phyloP scores from a whole-genome alignment of 1,140 invertebrate species.

The Colletes latitarsis region DNA sequence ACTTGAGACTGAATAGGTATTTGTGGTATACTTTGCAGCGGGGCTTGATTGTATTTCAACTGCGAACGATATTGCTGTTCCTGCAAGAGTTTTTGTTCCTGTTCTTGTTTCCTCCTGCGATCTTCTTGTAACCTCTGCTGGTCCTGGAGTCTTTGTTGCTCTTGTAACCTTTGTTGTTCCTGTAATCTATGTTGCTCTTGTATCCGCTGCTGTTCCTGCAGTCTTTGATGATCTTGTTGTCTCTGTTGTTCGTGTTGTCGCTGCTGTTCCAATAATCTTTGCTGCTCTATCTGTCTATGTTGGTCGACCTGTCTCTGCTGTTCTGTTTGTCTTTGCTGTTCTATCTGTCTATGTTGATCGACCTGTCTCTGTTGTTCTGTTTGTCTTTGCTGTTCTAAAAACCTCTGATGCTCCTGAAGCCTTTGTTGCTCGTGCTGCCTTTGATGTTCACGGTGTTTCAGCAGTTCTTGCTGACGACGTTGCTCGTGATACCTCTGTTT shows the following conservation, averaged over 20 bases:
- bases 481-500: constrained; percentile 76
- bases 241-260: constrained; percentile 64
- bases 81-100: constrained; percentile 77
- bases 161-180: constrained; percentile 60
- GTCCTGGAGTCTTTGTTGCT: constrained; percentile 66
- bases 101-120: constrained; percentile 72
- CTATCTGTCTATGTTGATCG: constrained; percentile 68
- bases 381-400: constrained; percentile 62
- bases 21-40: constrained; percentile 70
- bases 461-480: constrained; percentile 68
- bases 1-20: constrained; percentile 73
- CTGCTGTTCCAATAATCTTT: neutral
- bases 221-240: constrained; percentile 61
- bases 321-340: constrained; percentile 67
- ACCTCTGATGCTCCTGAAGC: constrained; percentile 68
- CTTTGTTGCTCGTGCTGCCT: constrained; percentile 73
- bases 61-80: constrained; percentile 80
- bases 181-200: constrained; percentile 65
- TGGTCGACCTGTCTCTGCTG: constrained; percentile 69
- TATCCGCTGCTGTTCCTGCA: constrained; percentile 64
- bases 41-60: constrained; percentile 73
- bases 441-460: constrained; percentile 70
- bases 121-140: constrained; percentile 64
- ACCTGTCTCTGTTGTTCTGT: constrained; percentile 65
- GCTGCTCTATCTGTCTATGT: constrained; percentile 29